A percentile compares a stretch with the other conserved stretches of the same genome.
phyloP scores from a whole-genome alignment of 2,113 vertebrate genomes.

The Oreochromis tanganicae region DNA sequence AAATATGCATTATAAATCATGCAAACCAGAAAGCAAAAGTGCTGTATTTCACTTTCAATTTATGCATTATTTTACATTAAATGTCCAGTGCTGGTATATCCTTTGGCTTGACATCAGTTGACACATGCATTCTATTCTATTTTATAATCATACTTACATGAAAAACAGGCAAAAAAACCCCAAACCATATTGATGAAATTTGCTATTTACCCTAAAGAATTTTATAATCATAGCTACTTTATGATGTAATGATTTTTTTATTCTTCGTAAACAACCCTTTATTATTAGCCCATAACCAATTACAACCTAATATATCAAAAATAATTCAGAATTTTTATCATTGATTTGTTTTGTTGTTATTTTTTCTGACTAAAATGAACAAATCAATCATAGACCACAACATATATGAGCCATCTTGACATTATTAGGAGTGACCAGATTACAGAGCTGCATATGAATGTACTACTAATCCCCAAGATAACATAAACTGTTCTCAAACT shows the following conservation, averaged over 20 bases:
- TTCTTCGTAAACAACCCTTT: not conserved
- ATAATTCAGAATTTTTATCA: not conserved
- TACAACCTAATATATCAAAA: not conserved
- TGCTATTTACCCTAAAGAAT: not conserved
- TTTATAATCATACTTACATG: not conserved
- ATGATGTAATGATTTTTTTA: not conserved
- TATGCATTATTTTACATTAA: not conserved
- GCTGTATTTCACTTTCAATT: not conserved
- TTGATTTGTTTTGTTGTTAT: not conserved
- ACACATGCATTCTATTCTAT: not conserved
- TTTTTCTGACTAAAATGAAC: not conserved
- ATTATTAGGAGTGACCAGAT: not conserved
- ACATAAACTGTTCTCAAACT: not conserved
- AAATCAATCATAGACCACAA: not conserved
- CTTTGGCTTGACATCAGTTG: not conserved
- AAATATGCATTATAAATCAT: not conserved
- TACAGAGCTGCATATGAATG: not conserved
- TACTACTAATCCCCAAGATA: not conserved
- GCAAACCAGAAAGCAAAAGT: not conserved
- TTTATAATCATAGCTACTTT: not conserved
- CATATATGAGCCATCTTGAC: not conserved
- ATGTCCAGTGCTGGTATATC: not conserved
- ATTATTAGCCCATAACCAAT: not conserved
- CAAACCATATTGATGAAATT: not conserved
- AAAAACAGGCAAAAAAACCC: fast-evolving